Conservation (phyloP, 1,140 invertebrate genomes). For the Zaprionus africanus region DNA sequence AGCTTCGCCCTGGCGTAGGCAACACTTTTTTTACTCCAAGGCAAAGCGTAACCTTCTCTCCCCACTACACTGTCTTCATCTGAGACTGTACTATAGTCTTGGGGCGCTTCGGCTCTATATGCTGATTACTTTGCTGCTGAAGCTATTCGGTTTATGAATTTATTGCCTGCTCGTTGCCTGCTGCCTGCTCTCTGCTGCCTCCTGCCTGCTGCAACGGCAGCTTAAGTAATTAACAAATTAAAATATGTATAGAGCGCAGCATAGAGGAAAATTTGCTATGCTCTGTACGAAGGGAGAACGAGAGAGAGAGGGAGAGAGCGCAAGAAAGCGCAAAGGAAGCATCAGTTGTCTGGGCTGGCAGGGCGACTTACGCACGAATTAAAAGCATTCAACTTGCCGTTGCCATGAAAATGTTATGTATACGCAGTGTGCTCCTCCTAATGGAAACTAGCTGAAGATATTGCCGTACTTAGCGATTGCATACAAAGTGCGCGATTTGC, state of each 20-base stretch:
- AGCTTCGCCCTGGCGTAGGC: slow-evolving; percentile 25
- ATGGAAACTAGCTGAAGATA: slow-evolving; percentile 29
- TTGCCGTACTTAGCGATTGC: slow-evolving; percentile 12
- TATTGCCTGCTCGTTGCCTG: slow-evolving; percentile 34
- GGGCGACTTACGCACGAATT: slow-evolving; percentile 12
- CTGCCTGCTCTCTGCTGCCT: slow-evolving; percentile 13
- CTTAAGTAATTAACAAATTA: slow-evolving; percentile 81
- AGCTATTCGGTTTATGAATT: slow-evolving; percentile 65
- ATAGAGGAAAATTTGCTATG: slow-evolving; percentile 31
- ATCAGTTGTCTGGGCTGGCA: slow-evolving; percentile 3
- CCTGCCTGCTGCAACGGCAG: slow-evolving; percentile 39
- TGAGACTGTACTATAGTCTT: slow-evolving; percentile 9
- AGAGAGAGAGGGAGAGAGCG: neutral
- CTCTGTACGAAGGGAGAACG: neutral
- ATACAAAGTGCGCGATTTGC: slow-evolving; percentile 12
- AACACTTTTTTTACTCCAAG: slow-evolving; percentile 53
- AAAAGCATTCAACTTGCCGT: slow-evolving; percentile 36
- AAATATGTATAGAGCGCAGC: slow-evolving; percentile 59
- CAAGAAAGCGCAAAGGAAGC: slow-evolving; percentile 1
- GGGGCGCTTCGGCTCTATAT: slow-evolving; percentile 46
- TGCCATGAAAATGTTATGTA: slow-evolving; percentile 38
- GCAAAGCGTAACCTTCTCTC: neutral
- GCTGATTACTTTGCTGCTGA: slow-evolving; percentile 66
- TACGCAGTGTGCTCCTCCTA: slow-evolving; percentile 25
- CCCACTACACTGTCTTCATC: neutral